phyloP scores from a whole-genome alignment of 2,888 invertebrate genomes.

The Poecilobothrus nobilitatus region DNA sequence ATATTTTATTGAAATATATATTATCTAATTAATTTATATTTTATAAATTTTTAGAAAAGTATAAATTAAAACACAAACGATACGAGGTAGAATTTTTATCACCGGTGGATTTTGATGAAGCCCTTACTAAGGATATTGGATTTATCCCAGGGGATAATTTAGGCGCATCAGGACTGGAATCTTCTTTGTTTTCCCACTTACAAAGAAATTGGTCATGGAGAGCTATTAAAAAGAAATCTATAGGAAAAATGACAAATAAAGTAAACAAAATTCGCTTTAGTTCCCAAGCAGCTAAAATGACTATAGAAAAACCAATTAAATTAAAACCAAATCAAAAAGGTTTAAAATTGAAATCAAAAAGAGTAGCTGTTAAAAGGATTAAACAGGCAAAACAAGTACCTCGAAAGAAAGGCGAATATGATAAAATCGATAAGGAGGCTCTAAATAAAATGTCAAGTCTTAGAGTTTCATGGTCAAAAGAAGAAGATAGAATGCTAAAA shows the following conservation, averaged over 20 bases:
- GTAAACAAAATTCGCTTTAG: conserved; percentile 22
- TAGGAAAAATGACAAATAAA: not conserved
- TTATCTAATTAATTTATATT: conserved; percentile 10
- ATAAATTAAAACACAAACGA: conserved; percentile 17
- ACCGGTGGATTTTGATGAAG: conserved; percentile 31
- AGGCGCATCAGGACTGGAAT: conserved; percentile 67
- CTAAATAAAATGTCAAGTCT: conserved; percentile 53
- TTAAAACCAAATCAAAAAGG: conserved; percentile 9
- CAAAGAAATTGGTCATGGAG: conserved; percentile 57
- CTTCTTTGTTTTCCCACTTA: conserved; percentile 57
- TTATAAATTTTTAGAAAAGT: conserved; percentile 14
- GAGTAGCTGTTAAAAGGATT: not conserved
- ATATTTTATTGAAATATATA: conserved; percentile 25
- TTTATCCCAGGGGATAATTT: conserved; percentile 51
- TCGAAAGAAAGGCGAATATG: conserved; percentile 38
- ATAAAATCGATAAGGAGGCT: conserved; percentile 57
- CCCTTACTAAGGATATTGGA: conserved; percentile 47
- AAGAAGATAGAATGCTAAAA: conserved; percentile 61
- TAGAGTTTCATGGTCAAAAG: conserved; percentile 55
- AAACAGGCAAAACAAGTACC: not conserved
- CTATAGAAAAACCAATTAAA: conserved; percentile 15
- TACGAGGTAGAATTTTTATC: conserved; percentile 27
- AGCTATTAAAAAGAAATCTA: conserved; percentile 11
- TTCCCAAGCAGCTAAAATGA: conserved; percentile 20
- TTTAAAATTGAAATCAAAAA: conserved; percentile 15